Evolutionary conservation across 2,888 invertebrate species (phyloP), one percentile per base, ranked within the genome.

Genomic region (Caenorhabditis wallacei): DNA sequence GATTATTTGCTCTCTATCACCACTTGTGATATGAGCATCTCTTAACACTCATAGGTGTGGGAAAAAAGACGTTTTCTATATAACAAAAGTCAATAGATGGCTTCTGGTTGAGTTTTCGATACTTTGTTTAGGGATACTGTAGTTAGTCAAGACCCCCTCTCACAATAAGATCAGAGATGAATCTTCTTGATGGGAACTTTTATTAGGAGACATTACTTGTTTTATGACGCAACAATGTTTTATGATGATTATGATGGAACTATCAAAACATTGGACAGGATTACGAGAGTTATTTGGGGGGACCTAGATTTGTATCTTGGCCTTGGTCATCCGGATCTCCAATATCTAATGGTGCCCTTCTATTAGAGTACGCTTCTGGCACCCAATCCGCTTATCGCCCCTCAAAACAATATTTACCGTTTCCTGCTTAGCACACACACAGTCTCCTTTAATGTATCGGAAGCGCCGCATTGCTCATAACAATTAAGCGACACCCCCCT

Each of bases 11-110:
- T 61, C 75, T 59, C 22, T 24, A 59, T 51, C 66, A 69, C 30
- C 76, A 69, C 76, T 76, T 79, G 78, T 71, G 69, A 79, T 70
- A n/a, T 78, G 79, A 71, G 71, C 79, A 80, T 80, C 79, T 71
- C 79, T 80, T 80, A 80, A 80, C 79, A 80, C 79, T 80, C 66
- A 57, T 72, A 64, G 71, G 64, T 46, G 37, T 66, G 48, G 37
- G 11, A 71, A 57, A 66, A 66, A 59, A 46, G 37, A 69, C 24
- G 5, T 37, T 80, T 80, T 71, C n/a, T n/a, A n/a, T n/a, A 63
- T 71, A 80, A 63, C 71, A 80, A 30, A 71, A 57, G 79, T 71
- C 64, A 80, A 80, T 66, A 79, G 54, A 70, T n/a, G 46, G 66
- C n/a, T n/a, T n/a, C n/a, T n/a, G n/a, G n/a, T n/a, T n/a, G n/a